phyloP scores from a whole-genome alignment of 2,797 vertebrate species.

The Choloepus didactylus region DNA sequence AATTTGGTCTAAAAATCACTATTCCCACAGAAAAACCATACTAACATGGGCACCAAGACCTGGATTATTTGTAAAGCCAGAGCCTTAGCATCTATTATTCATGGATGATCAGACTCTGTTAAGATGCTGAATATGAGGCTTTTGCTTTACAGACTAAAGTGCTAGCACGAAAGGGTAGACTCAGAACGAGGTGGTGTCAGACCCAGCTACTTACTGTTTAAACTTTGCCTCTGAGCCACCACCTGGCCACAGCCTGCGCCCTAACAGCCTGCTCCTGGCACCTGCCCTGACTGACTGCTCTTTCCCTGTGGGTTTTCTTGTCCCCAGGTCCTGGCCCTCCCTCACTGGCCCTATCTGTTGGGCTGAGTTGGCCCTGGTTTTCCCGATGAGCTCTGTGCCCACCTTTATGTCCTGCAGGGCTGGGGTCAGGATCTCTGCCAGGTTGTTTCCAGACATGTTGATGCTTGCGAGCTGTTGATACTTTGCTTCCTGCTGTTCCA shows the following conservation, averaged over 20 bases:
- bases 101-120: neutral
- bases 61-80: constrained; percentile 1
- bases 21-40: neutral
- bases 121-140: neutral
- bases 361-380: neutral
- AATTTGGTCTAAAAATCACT: constrained; percentile 26
- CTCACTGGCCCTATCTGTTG: neutral
- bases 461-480: constrained; percentile 80
- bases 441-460: constrained; percentile 81
- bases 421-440: constrained; percentile 83
- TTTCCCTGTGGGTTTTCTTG: neutral
- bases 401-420: constrained; percentile 89
- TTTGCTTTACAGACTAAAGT: neutral
- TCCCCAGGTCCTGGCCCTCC: neutral
- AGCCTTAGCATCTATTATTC: neutral
- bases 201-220: neutral
- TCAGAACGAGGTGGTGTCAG: neutral
- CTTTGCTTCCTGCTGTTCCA: constrained; percentile 86
- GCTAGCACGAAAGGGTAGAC: neutral
- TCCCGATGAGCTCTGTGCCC: neutral
- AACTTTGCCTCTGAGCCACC: neutral
- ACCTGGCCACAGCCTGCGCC: no score
- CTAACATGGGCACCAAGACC: neutral
- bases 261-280: neutral
- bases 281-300: neutral